Evolutionary conservation across 37 sponge, comb jelly and placozoan genomes (phyloP), one percentile per base, ranked within the genome.

Genomic region (Theonella swinhoei): DNA sequence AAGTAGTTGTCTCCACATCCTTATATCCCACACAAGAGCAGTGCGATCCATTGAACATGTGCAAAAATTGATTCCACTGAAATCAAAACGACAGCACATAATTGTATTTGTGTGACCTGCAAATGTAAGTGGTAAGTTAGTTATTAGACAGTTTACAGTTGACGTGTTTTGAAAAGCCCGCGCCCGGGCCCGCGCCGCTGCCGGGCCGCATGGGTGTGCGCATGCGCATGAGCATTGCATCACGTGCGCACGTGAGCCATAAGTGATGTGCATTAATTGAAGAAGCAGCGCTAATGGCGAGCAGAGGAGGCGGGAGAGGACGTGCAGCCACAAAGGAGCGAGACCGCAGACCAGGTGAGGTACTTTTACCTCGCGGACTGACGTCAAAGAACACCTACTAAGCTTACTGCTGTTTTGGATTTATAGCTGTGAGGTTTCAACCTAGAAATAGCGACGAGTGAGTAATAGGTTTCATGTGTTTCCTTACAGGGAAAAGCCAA

Each of bases 51-150:
- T 95, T 4, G 93, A 95, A 4, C 85, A 74, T 0, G 95, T 90
- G 71, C 92, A 88, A 19, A 91, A 54, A 0, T 64, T 79, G 37
- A 28, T 31, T 7, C 89, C 92, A 79, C 85, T 61, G 25, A 25
- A 36, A 61, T 82, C 83, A 34, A 91, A 68, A 11, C 79, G 62
- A 74, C 86, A 85, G 38, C 92, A 86, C 26, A 83, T 91, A 70
- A 95, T 67, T 0, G 95, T 91, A 40, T 74, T 91, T 3, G 78
- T 24, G 60, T 95, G 95, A 29, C 87, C 95, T 95, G 74, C 28
- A n/a, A n/a, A n/a, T n/a, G n/a, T n/a, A n/a, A n/a, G n/a, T n/a
- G n/a, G n/a, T n/a, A n/a, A n/a, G n/a, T n/a, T n/a, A n/a, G n/a
- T n/a, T n/a, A n/a, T n/a, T n/a, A n/a, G n/a, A n/a, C n/a, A n/a